These are phyloP conservation scores for Spongilla lacustris DNA, from an alignment of 37 sponge, comb jelly and placozoan species.

Conservation along the genomic window DNA sequence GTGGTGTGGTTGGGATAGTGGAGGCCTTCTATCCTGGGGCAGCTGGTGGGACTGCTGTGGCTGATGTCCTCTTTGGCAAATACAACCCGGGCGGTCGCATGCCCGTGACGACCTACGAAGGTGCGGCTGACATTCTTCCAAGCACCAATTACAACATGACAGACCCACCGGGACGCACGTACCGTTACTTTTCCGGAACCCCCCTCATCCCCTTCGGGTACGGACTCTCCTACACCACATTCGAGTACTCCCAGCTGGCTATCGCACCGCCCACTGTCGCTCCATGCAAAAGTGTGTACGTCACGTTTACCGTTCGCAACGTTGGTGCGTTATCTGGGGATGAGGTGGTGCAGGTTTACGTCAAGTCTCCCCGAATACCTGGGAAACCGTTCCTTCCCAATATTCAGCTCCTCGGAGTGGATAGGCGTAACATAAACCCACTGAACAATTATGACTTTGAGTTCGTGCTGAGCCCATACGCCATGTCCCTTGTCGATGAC, in stretches of 20 bases:
- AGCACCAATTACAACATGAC: slow-evolving; percentile 49
- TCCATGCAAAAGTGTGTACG: slow-evolving; percentile 29
- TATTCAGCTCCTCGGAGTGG: slow-evolving; percentile 53
- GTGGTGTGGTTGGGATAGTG: slow-evolving; percentile 42
- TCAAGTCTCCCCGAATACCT: slow-evolving; percentile 21
- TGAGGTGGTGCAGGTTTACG: slow-evolving; percentile 67
- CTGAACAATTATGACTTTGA: not conserved
- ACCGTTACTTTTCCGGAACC: slow-evolving; percentile 35
- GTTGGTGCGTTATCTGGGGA: slow-evolving; percentile 44
- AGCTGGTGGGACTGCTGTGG: slow-evolving; percentile 66
- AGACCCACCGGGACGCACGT: slow-evolving; percentile 47
- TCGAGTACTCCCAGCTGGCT: slow-evolving; percentile 32
- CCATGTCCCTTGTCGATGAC: slow-evolving; percentile 46
- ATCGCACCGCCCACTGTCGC: slow-evolving; percentile 14
- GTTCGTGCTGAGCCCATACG: slow-evolving; percentile 47
- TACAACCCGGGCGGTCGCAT: slow-evolving; percentile 66
- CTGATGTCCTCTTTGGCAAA: slow-evolving; percentile 61
- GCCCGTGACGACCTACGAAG: slow-evolving; percentile 39
- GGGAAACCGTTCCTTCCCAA: slow-evolving; percentile 29
- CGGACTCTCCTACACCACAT: slow-evolving; percentile 54
- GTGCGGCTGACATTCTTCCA: slow-evolving; percentile 17
- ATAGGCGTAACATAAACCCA: slow-evolving; percentile 16
- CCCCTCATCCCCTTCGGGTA: slow-evolving; percentile 56
- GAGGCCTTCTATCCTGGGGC: slow-evolving; percentile 82
- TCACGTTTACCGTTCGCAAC: slow-evolving; percentile 47